Evolutionary conservation across 2,888 invertebrate species (phyloP).

Genomic region (Sminthurinus aureus): DNA sequence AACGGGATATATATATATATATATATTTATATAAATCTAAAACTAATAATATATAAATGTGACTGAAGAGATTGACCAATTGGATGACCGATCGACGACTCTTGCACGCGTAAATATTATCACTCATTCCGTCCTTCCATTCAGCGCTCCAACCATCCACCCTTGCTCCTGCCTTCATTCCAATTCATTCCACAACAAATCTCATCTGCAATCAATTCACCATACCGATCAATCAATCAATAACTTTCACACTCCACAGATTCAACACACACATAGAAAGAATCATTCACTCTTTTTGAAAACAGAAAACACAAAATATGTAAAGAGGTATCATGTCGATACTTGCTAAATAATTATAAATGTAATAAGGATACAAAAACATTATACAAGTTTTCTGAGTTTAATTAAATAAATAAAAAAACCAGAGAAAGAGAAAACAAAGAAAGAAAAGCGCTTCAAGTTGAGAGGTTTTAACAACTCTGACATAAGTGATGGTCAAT

Average conservation of each 20-base stretch:
- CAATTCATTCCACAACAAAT: constrained; percentile 58
- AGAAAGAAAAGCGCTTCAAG: too few relatives aligned
- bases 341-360: too few relatives aligned
- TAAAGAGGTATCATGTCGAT: not conserved
- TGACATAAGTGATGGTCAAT: too few relatives aligned
- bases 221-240: constrained; percentile 58
- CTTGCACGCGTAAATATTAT: constrained; percentile 45
- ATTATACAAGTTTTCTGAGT: too few relatives aligned
- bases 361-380: too few relatives aligned
- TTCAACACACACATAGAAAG: constrained; percentile 20
- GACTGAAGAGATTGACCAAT: constrained; percentile 43
- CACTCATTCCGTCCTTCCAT: constrained; percentile 53
- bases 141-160: constrained; percentile 53
- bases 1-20: constrained; percentile 2
- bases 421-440: too few relatives aligned
- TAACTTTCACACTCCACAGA: constrained; percentile 45
- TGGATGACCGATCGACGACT: constrained; percentile 49
- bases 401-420: too few relatives aligned
- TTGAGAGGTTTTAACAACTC: too few relatives aligned
- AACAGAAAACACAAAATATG: not conserved
- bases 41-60: constrained; percentile 23
- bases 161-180: constrained; percentile 48
- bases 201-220: constrained; percentile 59
- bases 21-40: not conserved
- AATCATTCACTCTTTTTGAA: constrained; percentile 8